Conservation (phyloP, 2,888 invertebrate genomes). For the Eupithecia tripunctaria region DNA sequence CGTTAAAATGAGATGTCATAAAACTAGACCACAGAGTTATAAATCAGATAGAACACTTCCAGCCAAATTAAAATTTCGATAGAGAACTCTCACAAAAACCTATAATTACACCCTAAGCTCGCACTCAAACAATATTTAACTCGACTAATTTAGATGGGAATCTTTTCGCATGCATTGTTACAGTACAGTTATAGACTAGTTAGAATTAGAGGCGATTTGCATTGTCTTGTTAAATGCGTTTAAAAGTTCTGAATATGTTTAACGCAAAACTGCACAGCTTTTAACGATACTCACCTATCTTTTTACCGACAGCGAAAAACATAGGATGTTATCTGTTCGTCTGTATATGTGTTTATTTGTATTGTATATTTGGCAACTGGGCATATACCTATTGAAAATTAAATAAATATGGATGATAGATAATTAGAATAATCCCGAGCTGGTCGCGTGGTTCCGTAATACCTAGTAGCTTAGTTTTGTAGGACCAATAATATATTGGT, state of each 20-base stretch:
- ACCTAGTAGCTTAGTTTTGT: no score
- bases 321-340: no score
- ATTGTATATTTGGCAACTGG: no score
- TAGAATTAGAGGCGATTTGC: conserved; percentile 37
- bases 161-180: conserved; percentile 56
- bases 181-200: conserved; percentile 42
- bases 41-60: not conserved
- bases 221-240: conserved; percentile 40
- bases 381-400: no score
- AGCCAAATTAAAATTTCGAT: conserved; percentile 23
- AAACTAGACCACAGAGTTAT: conserved; percentile 1
- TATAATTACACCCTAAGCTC: conserved; percentile 48
- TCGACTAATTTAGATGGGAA: conserved; percentile 58
- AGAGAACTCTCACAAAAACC: conserved; percentile 35
- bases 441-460: no score
- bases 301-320: no score
- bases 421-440: no score
- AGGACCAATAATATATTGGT: no score
- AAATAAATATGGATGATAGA: no score
- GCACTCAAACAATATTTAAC: conserved; percentile 61
- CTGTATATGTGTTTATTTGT: no score
- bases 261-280: not conserved
- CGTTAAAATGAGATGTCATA: not conserved
- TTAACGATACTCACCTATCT: not conserved
- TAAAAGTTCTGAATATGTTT: not conserved